Conservation (phyloP, 2,888 invertebrate species). For the Disparrhopalites patrizii region DNA sequence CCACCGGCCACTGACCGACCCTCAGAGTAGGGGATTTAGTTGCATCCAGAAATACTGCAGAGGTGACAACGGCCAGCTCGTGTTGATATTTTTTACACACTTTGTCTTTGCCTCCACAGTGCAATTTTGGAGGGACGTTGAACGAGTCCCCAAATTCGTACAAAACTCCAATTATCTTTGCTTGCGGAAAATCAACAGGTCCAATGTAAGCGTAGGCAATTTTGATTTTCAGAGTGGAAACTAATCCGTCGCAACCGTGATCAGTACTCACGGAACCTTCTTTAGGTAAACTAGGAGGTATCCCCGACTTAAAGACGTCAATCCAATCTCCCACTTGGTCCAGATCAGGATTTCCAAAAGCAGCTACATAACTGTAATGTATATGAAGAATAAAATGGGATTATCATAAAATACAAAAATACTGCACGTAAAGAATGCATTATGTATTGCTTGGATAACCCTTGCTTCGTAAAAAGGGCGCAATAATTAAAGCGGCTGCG, state of each 20-base stretch:
- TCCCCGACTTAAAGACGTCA: background rate
- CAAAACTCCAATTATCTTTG: constrained; percentile 54
- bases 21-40: constrained; percentile 55
- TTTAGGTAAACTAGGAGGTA: constrained; percentile 4
- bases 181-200: constrained; percentile 53
- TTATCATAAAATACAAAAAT: background rate
- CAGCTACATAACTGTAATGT: constrained; percentile 48
- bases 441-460: too few species aligned
- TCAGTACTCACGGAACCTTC: constrained; percentile 30
- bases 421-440: too few species aligned
- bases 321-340: constrained; percentile 20
- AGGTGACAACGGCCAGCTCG: constrained; percentile 51
- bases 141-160: constrained; percentile 42
- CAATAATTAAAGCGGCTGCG: too few species aligned
- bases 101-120: constrained; percentile 20
- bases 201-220: constrained; percentile 57
- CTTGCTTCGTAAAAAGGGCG: too few species aligned
- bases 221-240: constrained; percentile 51
- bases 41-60: constrained; percentile 56
- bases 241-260: constrained; percentile 51
- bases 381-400: constrained; percentile 49
- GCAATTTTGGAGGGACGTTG: constrained; percentile 29
- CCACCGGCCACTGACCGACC: constrained; percentile 61
- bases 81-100: background rate
- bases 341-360: constrained; percentile 55